Evolutionary conservation across 1,140 invertebrate species (phyloP), one percentile per base, ranked within the genome.

Genomic region (Macrosteles quadrilineatus): DNA sequence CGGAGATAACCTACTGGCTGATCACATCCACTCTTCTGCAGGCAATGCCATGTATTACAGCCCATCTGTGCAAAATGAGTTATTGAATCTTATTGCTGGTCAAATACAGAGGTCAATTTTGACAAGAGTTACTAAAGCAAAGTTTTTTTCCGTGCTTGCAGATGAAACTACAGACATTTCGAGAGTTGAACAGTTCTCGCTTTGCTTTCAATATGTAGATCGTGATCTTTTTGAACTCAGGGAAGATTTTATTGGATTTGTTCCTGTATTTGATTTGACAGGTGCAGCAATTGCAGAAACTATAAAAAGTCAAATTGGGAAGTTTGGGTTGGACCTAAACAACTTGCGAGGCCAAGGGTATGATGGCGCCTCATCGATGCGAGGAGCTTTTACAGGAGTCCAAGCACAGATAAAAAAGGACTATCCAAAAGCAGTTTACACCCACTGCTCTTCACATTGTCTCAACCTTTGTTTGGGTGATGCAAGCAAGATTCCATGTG

Each of bases 311-410:
- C 40, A 43, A 43, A n/a, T 43, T 43, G 9, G n/a, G n/a, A 43
- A 43, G n/a, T 43, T 43, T 43, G 40, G 40, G n/a, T 43, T 43
- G n/a, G 40, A 43, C 40, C n/a, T 43, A 43, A 43, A 43, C 40
- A 9, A 43, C n/a, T n/a, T 43, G 40, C 9, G 40, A 43, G 40
- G 40, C 40, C 40, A 43, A 43, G 40, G 40, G 40, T 43, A 43
- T 43, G 40, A 43, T 43, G 40, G 40, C 40, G 40, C 40, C 40
- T 43, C 40, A 43, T 9, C 40, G n/a, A 43, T 43, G 40, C 40
- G 40, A 11, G 40, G 40, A 43, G 40, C 40, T 11, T 43, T 43
- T 43, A 43, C 40, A 43, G 40, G 40, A 43, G 40, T 43, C n/a
- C 40, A 43, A n/a, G 40, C 40, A 9, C 40, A 43, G n/a, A 43